Base-by-base conservation (phyloP, 1,140 invertebrate genomes). In the Platyscapa corneri region DNA sequence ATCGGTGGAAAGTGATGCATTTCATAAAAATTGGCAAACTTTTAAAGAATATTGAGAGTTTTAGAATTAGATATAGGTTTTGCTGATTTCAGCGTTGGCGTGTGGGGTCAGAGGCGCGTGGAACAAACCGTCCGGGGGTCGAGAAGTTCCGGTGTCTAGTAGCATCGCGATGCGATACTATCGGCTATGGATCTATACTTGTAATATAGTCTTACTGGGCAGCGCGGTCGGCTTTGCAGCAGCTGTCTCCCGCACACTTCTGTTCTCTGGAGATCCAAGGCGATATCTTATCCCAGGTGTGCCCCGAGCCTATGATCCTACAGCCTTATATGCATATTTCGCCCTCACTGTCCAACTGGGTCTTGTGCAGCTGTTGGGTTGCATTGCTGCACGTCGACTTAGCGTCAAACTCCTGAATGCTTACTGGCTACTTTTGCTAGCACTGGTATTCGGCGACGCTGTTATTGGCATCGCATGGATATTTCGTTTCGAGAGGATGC, bases 121-220 rank as follows among this genome's bases (percentile, higher is more conserved):
- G 84, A 75, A 53, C 53, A 85, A 81, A 49, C 65, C 39, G 16
- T 30, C 75, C 37, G 88, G 34, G 37, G 8, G 60, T 46, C 87
- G 53, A 82, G 80, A 81, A 75, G 86, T 80, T 86, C 87, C 87
- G 70, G 88, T 87, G 74, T 85, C 88, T 75, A 64, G 76, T 82
- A 87, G 87, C 86, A 90, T 93, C 92, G 93, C 92, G 86, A 94
- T 94, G 93, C 92, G 94, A 93, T 98, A 98, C 95, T 98, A 98
- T 94, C 96, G 97, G 92, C 95, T 98, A 90, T 98, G 97, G 97
- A 98, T 98, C 91, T 98, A 98, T 95, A 96, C 97, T 90, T 97
- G 97, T 95, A 98, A 98, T 94, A 95, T 96, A 91, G 97, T 97
- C 86, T 94, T 98, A 90, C 94, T 98, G 91, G 94, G 96, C 86